A percentile compares a stretch with the other conserved stretches of the same genome.
phyloP scores from a whole-genome alignment of 2,113 vertebrate species.

The Antigone vipio region DNA sequence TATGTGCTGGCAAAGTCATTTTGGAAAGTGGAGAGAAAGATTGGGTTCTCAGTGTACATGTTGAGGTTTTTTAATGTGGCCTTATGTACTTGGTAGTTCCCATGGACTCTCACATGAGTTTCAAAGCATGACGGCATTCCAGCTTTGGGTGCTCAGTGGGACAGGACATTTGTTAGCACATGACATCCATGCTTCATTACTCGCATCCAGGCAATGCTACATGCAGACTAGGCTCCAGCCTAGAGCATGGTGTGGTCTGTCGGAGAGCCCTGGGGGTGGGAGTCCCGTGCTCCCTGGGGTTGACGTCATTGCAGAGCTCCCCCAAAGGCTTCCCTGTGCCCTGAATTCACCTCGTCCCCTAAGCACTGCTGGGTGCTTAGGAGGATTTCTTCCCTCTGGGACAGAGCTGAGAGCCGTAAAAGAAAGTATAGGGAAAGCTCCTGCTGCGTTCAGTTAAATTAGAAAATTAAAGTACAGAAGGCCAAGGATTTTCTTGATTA shows the following conservation, averaged over 20 bases:
- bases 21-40: not conserved
- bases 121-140: not conserved
- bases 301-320: not conserved
- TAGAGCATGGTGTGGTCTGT: not conserved
- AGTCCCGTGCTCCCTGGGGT: fast-evolving
- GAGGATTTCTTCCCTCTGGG: not conserved
- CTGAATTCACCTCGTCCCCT: not conserved
- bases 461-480: not conserved
- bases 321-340: not conserved
- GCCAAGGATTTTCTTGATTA: not conserved
- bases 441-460: not conserved
- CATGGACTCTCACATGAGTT: not conserved
- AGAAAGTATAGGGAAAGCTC: not conserved
- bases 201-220: not conserved
- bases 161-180: fast-evolving
- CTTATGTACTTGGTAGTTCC: not conserved
- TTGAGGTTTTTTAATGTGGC: not conserved
- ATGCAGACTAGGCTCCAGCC: not conserved
- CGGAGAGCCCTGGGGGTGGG: fast-evolving
- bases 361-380: not conserved
- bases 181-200: not conserved
- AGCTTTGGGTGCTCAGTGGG: not conserved
- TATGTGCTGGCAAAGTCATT: not conserved
- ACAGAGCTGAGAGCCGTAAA: not conserved
- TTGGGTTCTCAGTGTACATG: fast-evolving